These are phyloP conservation scores for Liasis olivaceus DNA, from an alignment of 2,797 vertebrate species.

Conservation along the genomic window DNA sequence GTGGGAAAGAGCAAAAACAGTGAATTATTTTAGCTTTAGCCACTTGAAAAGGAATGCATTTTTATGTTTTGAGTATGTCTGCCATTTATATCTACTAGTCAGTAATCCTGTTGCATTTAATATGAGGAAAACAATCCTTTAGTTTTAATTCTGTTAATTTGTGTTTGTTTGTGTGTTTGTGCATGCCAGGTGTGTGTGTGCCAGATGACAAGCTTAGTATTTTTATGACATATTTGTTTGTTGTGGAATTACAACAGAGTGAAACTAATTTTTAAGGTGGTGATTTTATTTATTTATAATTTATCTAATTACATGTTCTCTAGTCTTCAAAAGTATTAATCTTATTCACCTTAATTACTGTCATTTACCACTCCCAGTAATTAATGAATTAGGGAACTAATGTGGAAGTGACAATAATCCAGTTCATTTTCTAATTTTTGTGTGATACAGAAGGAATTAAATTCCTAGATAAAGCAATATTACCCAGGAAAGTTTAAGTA, in stretches of 20 bases:
- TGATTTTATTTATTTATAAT: not conserved
- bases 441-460: not conserved
- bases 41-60: not conserved
- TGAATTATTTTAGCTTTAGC: not conserved
- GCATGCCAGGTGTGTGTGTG: not conserved
- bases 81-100: not conserved
- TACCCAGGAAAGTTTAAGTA: slow-evolving; percentile 29
- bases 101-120: not conserved
- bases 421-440: slow-evolving; percentile 31
- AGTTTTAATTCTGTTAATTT: slow-evolving; percentile 8
- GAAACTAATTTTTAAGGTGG: not conserved
- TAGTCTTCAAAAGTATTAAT: slow-evolving; percentile 12
- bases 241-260: not conserved
- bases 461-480: not conserved
- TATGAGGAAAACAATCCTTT: not conserved
- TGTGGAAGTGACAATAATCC: not conserved
- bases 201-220: slow-evolving; percentile 14
- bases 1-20: not conserved
- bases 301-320: not conserved
- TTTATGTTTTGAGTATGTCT: not conserved
- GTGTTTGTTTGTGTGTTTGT: slow-evolving; percentile 1
- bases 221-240: slow-evolving; percentile 10
- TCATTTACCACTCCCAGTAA: not conserved
- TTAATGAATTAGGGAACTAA: not conserved
- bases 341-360: not conserved